Evolutionary conservation across 2,888 invertebrate species (phyloP), one percentile per base, ranked within the genome.

Genomic region (Stegana nigrithorax): DNA sequence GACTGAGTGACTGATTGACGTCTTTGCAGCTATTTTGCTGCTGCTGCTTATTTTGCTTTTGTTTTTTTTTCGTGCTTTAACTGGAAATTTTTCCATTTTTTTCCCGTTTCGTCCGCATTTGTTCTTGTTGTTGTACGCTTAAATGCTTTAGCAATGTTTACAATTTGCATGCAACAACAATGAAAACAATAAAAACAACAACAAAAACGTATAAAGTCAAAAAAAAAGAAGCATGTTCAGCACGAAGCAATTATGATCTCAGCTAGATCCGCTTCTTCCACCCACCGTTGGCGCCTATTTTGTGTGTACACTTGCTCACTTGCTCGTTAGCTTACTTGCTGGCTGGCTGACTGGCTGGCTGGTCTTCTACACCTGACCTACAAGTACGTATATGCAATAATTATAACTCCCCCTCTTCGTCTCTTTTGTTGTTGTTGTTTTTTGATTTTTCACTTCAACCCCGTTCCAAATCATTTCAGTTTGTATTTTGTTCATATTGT

Each of bases 91-190:
- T n/a, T n/a, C n/a, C n/a, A n/a, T n/a, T n/a, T n/a, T n/a, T n/a
- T n/a, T n/a, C n/a, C n/a, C n/a, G n/a, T n/a, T n/a, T n/a, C n/a
- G n/a, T n/a, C n/a, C n/a, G n/a, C n/a, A n/a, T n/a, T n/a, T n/a
- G n/a, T n/a, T n/a, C n/a, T n/a, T n/a, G n/a, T n/a, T n/a, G n/a
- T n/a, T n/a, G n/a, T n/a, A n/a, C n/a, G n/a, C n/a, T n/a, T n/a
- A 17, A 23, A 64, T 74, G 67, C 67, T 72, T 74, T 71, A 74
- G 70, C 74, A 74, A 76, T 75, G 78, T 75, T 75, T 78, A 75
- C 72, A 72, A 59, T 75, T 75, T 75, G 78, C 70, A 72, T 62
- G 67, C 68, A 73, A 61, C 58, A 39, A 64, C 62, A 63, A 26
- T 14, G 32, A 59, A 26, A 45, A 53, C 26, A 51, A 39, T 6